A percentile compares a stretch with the other conserved stretches of the same genome.
Conservation (phyloP, 1,140 invertebrate species). For the Hyles vespertilio region DNA sequence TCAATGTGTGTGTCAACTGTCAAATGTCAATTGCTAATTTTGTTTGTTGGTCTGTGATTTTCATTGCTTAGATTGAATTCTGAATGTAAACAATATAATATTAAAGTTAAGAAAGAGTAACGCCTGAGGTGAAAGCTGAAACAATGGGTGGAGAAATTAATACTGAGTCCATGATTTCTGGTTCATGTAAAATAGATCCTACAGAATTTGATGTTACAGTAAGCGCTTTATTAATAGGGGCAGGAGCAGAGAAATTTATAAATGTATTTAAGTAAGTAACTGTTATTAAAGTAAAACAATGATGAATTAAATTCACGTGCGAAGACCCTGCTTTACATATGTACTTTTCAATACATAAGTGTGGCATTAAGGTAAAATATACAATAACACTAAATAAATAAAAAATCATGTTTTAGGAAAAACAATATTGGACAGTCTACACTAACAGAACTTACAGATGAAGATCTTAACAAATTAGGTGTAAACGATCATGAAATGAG, state of each 20-base stretch:
- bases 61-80: no score
- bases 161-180: conserved; percentile 6
- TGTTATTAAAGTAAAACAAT: no score
- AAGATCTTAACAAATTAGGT: conserved; percentile 63
- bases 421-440: conserved; percentile 61
- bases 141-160: conserved; percentile 22
- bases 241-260: conserved; percentile 63
- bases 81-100: no score
- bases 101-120: neutral
- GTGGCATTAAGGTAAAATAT: no score
- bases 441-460: conserved; percentile 57
- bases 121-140: neutral
- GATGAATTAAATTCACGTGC: no score
- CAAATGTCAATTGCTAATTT: no score
- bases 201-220: conserved; percentile 59
- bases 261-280: conserved; percentile 57
- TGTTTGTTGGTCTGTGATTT: no score
- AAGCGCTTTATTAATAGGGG: conserved; percentile 47
- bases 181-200: conserved; percentile 41
- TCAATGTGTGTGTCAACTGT: no score
- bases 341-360: no score
- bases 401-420: conserved; percentile 38
- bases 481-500: conserved; percentile 53
- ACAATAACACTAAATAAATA: no score
- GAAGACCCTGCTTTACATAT: no score